phyloP scores from a whole-genome alignment of 2,888 invertebrate species.

The Tethea ocularis region DNA sequence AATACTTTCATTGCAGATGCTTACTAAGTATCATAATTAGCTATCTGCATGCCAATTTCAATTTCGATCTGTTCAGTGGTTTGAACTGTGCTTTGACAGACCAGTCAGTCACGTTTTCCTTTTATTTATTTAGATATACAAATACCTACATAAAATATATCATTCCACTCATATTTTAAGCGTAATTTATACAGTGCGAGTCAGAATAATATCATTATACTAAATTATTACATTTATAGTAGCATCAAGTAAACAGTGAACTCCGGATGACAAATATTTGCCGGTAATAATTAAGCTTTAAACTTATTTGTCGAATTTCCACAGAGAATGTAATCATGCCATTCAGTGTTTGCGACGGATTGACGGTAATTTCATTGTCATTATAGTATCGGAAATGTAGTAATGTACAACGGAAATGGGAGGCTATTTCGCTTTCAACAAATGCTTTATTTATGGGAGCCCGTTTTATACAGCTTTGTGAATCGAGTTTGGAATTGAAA shows the following conservation, averaged over 20 bases:
- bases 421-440: slow-evolving; percentile 1
- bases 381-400: slow-evolving; percentile 13
- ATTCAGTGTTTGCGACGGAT: slow-evolving; percentile 49
- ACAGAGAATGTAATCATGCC: slow-evolving; percentile 43
- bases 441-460: slow-evolving; percentile 2
- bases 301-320: slow-evolving; percentile 48
- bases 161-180: not conserved
- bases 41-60: no score
- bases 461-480: not conserved
- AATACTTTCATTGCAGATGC: no score
- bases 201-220: slow-evolving; percentile 18
- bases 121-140: no score
- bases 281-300: slow-evolving; percentile 43
- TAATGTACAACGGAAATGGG: slow-evolving; percentile 2
- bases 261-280: slow-evolving; percentile 39
- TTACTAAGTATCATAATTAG: no score
- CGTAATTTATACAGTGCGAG: slow-evolving; percentile 3
- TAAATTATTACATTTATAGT: slow-evolving; percentile 18
- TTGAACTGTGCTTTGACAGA: no score
- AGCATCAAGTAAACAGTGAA: slow-evolving; percentile 18
- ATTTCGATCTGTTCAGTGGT: no score
- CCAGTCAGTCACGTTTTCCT: no score
- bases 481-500: not conserved
- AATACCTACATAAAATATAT: no score
- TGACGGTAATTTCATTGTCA: slow-evolving; percentile 32